Base-by-base conservation (phyloP, 2,888 invertebrate species). In the Ormyrus rosae region DNA sequence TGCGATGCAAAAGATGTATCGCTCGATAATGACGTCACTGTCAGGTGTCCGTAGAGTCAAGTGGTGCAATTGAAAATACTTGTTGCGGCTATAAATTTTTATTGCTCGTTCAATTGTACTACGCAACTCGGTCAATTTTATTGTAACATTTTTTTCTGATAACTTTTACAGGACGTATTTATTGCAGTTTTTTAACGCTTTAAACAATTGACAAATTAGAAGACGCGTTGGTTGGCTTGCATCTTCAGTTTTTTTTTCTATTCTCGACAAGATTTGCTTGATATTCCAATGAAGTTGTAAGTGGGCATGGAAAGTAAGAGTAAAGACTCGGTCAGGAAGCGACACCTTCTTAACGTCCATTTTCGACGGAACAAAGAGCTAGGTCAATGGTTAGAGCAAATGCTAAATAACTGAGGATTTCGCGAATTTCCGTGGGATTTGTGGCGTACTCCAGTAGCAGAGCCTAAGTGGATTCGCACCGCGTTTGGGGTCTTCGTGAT, bases 1-100 rank as follows among this genome's bases (percentile, higher is more conserved):
- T 81, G 71, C 74, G 56, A 82, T 75, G 82, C 61, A 55, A 46
- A 72, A 72, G 70, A 63, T 75, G 65, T 73, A 82, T 81, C 77
- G 53, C 58, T 81, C 34, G 63, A 74, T 73, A 80, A 81, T 83
- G 83, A 84, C 83, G 83, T 84, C 82, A 83, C 60, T 53, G 70
- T 84, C 83, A 85, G 84, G 85, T 85, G 82, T 84, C 84, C 82
- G 55, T 74, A 82, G 79, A 85, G 87, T 87, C 86, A 88, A 88
- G 86, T 87, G 87, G 84, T 84, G 72, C 80, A 85, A 88, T 87
- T 83, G 85, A 80, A 51, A 76, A 67, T 58, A 13, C 10, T 72
- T 68, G 51, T 34, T 19, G 19, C 5, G 19, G 10, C 50, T 68
- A 55, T 67, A 11, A 67, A 71, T 53, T 76, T 71, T 34, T 76